Conservation (phyloP, 2,888 invertebrate genomes). For the Drosophila leonis region DNA sequence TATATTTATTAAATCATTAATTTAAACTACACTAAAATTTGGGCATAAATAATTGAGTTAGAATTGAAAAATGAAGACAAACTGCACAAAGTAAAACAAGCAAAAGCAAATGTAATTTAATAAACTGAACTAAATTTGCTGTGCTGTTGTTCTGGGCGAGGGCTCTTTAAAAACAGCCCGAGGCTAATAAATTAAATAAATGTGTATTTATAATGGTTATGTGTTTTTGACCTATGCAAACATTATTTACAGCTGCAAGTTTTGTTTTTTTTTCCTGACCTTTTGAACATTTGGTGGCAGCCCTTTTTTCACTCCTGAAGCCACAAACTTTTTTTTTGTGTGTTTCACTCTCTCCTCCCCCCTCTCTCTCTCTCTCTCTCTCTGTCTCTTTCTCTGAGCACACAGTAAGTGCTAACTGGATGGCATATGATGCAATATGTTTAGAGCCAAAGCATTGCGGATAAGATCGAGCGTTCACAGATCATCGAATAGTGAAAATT, state of each 20-base stretch:
- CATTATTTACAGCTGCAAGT: neutral
- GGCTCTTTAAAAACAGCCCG: conserved; percentile 1
- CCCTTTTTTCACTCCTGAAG: neutral
- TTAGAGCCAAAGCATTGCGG: conserved; percentile 8
- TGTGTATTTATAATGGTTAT: neutral
- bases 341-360: neutral
- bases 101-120: neutral
- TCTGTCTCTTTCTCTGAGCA: neutral
- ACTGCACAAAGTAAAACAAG: neutral
- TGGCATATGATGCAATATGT: conserved; percentile 34
- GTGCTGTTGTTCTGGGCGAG: neutral
- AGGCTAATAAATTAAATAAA: conserved; percentile 3
- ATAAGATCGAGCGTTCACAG: conserved; percentile 21
- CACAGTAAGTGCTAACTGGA: conserved; percentile 37
- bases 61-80: neutral
- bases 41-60: neutral
- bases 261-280: neutral
- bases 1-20: no score
- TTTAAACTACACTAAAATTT: neutral
- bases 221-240: conserved; percentile 2
- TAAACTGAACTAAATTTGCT: neutral
- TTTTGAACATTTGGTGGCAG: neutral
- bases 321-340: neutral
- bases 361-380: neutral
- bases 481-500: conserved; percentile 36